Evolutionary conservation across 2,797 vertebrate genomes (phyloP).

Genomic region (Channallabes apus): DNA sequence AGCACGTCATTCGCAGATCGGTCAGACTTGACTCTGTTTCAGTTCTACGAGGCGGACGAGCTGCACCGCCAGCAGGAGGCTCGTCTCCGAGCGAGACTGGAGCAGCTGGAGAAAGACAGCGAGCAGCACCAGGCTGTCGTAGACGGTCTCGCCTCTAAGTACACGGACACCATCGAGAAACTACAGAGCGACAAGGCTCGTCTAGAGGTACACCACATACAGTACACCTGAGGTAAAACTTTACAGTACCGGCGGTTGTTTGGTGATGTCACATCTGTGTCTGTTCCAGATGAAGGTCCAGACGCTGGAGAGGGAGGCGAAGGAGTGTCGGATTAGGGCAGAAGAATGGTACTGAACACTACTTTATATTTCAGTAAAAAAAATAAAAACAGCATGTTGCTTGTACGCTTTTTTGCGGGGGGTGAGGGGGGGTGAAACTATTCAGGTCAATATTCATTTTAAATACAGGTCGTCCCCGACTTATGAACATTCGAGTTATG

Average conservation of each 20-base stretch:
- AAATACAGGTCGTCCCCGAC: too few species aligned
- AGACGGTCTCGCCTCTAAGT: constrained; percentile 84
- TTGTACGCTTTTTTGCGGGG: too few species aligned
- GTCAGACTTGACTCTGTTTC: background rate
- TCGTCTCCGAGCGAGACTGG: constrained; percentile 78
- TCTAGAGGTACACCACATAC: constrained; percentile 80
- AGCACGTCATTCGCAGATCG: too few species aligned
- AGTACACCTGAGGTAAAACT: too few species aligned
- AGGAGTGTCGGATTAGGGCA: constrained; percentile 89
- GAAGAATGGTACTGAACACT: constrained; percentile 87
- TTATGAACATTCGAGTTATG: too few species aligned
- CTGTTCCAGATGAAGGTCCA: constrained; percentile 85
- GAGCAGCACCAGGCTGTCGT: constrained; percentile 87
- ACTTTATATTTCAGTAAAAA: too few species aligned
- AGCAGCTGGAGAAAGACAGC: constrained; percentile 81
- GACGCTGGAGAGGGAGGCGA: constrained; percentile 90
- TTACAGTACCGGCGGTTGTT: too few species aligned
- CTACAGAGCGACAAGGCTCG: constrained; percentile 91
- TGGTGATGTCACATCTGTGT: background rate
- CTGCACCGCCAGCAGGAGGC: constrained; percentile 85
- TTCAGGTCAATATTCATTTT: too few species aligned
- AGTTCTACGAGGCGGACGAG: constrained; percentile 95
- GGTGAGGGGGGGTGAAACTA: too few species aligned
- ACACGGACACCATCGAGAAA: constrained; percentile 88
- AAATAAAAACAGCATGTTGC: background rate